phyloP scores from a whole-genome alignment of 2,797 vertebrate species.

The Oreochromis mossambicus region DNA sequence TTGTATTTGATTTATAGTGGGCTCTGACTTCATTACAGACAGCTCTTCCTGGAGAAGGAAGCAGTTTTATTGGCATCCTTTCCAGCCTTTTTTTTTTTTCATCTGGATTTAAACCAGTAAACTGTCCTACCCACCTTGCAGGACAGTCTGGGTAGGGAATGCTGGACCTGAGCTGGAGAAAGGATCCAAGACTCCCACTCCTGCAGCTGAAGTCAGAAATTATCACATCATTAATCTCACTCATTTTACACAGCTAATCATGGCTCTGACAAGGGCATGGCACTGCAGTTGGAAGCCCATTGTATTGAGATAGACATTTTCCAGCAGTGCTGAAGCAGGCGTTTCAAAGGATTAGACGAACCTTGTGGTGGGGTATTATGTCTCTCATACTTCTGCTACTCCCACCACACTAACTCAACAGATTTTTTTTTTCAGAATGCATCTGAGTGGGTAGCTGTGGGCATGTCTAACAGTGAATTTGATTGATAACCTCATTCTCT shows the following conservation, averaged over 20 bases:
- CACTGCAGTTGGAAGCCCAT: conserved; percentile 25
- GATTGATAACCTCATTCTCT: neutral
- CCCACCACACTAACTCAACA: neutral
- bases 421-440: neutral
- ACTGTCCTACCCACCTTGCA: neutral
- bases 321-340: conserved; percentile 29
- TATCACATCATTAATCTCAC: conserved; percentile 59
- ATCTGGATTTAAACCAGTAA: conserved; percentile 5
- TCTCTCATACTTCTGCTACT: conserved; percentile 20
- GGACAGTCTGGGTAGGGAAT: neutral
- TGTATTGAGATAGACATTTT: conserved; percentile 48
- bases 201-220: conserved; percentile 24
- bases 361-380: conserved; percentile 4
- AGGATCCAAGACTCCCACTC: neutral
- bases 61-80: neutral
- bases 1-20: conserved; percentile 18
- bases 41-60: neutral
- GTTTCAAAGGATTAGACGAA: conserved; percentile 43
- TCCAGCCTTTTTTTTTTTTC: neutral
- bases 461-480: neutral
- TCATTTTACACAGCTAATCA: conserved; percentile 38
- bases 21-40: conserved; percentile 1
- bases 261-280: conserved; percentile 4
- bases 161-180: neutral
- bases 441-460: neutral